Evolutionary conservation across 2,113 vertebrate genomes (phyloP), one percentile per base, ranked within the genome.

Genomic region (Clarias magur): DNA sequence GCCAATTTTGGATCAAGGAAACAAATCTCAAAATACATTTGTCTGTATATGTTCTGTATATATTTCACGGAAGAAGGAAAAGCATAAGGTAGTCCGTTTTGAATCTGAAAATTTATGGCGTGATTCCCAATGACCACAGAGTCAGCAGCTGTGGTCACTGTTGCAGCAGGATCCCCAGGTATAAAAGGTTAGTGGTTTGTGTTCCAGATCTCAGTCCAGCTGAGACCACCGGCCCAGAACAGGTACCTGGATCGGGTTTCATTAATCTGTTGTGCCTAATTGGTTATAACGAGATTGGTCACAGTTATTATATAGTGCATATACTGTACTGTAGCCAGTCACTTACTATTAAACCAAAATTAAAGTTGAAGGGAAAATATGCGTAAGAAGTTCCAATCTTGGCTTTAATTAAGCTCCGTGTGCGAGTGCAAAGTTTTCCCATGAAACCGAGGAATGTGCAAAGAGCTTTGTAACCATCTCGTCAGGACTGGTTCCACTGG

Each of bases 61-160:
- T 70, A 70, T 38, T 70, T 30, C 30, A 38, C 30, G 38, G 68
- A 72, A 72, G 17, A 10, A 59, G 15, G 10, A 85, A 48, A 17
- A 59, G 12, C 3, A 59, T 48, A 75, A 23, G 6, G 1, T 38
- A 59, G 4, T 15, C 27, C 21, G 53, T 67, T 59, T 34, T 30
- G 5, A 21, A 17, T 63, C 17, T 56, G 54, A 56, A 88, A 56
- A 82, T 88, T 72, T 73, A 90, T 88, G 30, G 56, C 79, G 87
- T 78, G 42, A 70, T 78, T 48, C 70, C 88, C 30, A 23, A 78
- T 54, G 82, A 82, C 73, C 75, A 62, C 21, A 25, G 63, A 48
- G 72, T 48, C 59, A 80, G 82, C 86, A 91, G 85, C 87, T 91
- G 82, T 42, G 67, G 54, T 59, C 88, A 53, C 79, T 73, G 78